A percentile compares a stretch with the other conserved stretches of the same genome.
phyloP scores from a whole-genome alignment of 2,797 vertebrate species.

The Psittacula derbiana region DNA sequence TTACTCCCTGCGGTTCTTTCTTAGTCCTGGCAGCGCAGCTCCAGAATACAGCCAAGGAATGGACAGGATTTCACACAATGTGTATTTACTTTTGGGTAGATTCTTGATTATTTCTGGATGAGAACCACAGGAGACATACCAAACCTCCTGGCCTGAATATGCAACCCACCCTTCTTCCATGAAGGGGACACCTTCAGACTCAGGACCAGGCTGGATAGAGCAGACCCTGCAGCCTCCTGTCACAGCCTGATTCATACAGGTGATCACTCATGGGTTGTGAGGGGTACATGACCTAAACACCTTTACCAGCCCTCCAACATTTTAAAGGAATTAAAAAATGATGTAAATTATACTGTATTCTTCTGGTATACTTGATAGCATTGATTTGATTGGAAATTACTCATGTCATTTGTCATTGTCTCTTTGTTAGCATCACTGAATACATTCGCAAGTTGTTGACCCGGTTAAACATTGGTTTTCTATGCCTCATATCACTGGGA shows the following conservation, averaged over 20 bases:
- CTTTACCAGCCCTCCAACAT: background rate
- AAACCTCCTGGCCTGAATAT: background rate
- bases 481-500: background rate
- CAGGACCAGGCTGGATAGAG: background rate
- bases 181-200: background rate
- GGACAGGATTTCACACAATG: background rate
- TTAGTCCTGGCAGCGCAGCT: conserved; percentile 4
- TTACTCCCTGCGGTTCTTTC: background rate
- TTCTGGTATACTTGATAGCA: background rate
- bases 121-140: background rate
- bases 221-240: background rate
- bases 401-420: background rate
- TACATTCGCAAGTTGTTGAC: conserved; percentile 25
- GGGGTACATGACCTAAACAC: background rate
- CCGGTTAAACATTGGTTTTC: conserved; percentile 14
- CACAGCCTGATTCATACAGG: background rate
- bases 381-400: conserved; percentile 23
- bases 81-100: conserved; percentile 28
- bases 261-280: background rate
- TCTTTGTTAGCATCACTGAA: background rate
- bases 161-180: background rate
- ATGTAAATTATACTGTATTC: background rate
- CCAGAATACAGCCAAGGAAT: background rate
- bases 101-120: conserved; percentile 21
- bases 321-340: background rate